Conservation (phyloP, 2,113 vertebrate species). For the Notechis scutatus region DNA sequence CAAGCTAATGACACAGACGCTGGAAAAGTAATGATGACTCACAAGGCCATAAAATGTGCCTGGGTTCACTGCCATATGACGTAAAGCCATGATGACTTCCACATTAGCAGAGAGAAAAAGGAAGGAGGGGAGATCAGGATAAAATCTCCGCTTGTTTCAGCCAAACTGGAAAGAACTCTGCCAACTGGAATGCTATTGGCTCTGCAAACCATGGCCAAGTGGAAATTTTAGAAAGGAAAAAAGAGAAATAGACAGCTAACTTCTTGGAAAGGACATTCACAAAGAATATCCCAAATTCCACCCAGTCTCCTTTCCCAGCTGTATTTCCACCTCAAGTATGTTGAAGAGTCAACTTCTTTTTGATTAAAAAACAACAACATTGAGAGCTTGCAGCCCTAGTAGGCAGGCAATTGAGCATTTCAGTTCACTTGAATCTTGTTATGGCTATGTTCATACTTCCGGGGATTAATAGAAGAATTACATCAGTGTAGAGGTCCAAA, state of each 20-base stretch:
- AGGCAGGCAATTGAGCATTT: neutral
- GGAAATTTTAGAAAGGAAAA: constrained; percentile 55
- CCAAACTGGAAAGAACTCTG: constrained; percentile 55
- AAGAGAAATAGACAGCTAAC: neutral
- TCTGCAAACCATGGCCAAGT: constrained; percentile 39
- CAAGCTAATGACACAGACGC: constrained; percentile 75
- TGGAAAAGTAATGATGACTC: constrained; percentile 77
- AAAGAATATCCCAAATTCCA: constrained; percentile 50
- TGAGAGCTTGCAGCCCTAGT: neutral
- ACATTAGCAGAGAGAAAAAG: constrained; percentile 40
- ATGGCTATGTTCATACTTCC: neutral
- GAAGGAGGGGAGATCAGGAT: constrained; percentile 46
- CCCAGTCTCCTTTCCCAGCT: constrained; percentile 12
- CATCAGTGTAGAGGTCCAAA: neutral
- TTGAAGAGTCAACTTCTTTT: neutral
- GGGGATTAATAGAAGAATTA: neutral
- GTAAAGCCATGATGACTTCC: constrained; percentile 64
- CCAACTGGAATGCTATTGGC: constrained; percentile 51
- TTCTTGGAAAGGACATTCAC: constrained; percentile 42
- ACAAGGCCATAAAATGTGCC: constrained; percentile 74
- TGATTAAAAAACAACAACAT: neutral
- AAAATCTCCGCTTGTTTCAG: constrained; percentile 70
- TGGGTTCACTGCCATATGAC: constrained; percentile 67
- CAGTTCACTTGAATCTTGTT: neutral
- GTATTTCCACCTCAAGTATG: constrained; percentile 17